A percentile compares a stretch with the other conserved stretches of the same genome.
These are phyloP conservation scores for Bombus superbus DNA, from an alignment of 1,140 invertebrate species.

Conservation along the genomic window DNA sequence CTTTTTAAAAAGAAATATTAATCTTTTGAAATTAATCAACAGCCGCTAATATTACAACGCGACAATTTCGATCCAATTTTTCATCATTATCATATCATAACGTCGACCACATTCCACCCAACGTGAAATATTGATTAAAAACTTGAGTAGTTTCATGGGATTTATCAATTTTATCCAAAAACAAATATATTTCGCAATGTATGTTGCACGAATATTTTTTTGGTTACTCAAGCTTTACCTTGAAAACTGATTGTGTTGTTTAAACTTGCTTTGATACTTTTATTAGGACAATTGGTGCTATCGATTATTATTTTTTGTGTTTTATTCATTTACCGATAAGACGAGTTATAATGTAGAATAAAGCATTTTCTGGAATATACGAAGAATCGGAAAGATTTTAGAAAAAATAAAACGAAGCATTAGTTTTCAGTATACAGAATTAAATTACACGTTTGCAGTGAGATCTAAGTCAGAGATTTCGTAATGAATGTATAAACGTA, in stretches of 20 bases:
- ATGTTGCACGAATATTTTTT: conserved; percentile 50
- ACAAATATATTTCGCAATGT: background rate
- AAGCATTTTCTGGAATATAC: conserved; percentile 1
- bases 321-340: background rate
- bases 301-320: conserved; percentile 38
- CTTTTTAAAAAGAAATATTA: conserved; percentile 23
- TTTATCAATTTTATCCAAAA: conserved; percentile 34
- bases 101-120: conserved; percentile 55
- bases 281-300: conserved; percentile 51
- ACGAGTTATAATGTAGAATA: background rate
- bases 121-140: conserved; percentile 27
- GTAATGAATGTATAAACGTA: conserved; percentile 41
- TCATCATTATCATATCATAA: conserved; percentile 17
- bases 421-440: conserved; percentile 1
- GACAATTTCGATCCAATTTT: conserved; percentile 48
- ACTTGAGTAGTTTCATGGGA: background rate
- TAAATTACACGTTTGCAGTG: conserved; percentile 35
- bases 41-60: conserved; percentile 59
- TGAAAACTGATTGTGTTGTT: background rate
- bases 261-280: background rate
- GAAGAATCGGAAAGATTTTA: background rate
- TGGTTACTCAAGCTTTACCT: conserved; percentile 17
- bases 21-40: conserved; percentile 24
- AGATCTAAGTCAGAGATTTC: conserved; percentile 42
- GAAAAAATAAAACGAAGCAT: background rate